phyloP scores from a whole-genome alignment of 1,140 invertebrate species.

The Euwallacea fornicatus region DNA sequence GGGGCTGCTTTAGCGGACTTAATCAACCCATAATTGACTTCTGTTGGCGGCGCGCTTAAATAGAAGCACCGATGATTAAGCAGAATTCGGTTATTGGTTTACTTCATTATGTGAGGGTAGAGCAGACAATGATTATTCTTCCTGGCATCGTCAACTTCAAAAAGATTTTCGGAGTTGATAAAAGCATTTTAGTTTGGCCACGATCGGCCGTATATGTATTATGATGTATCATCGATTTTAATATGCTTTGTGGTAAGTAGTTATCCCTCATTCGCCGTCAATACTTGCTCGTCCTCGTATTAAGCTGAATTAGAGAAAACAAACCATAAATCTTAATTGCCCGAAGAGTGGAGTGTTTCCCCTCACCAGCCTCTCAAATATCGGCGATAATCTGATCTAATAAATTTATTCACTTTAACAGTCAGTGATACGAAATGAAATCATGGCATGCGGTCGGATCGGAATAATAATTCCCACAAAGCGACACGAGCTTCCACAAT shows the following conservation, averaged over 20 bases:
- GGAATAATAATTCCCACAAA: slow-evolving; percentile 37
- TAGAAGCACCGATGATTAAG: slow-evolving; percentile 37
- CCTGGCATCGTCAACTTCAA: slow-evolving; percentile 31
- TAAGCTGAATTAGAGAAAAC: slow-evolving; percentile 5
- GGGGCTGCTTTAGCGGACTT: slow-evolving; percentile 32
- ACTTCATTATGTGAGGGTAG: slow-evolving; percentile 36
- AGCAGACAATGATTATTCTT: slow-evolving; percentile 34
- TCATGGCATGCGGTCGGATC: slow-evolving; percentile 35
- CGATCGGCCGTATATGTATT: slow-evolving; percentile 1
- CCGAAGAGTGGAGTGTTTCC: not conserved
- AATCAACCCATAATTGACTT: slow-evolving; percentile 39
- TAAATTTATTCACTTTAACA: slow-evolving; percentile 32
- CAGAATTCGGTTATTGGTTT: slow-evolving; percentile 37
- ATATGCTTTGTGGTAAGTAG: slow-evolving; percentile 19
- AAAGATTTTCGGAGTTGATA: slow-evolving; percentile 33
- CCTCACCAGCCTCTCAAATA: slow-evolving; percentile 25
- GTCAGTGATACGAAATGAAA: slow-evolving; percentile 32
- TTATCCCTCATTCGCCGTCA: not conserved
- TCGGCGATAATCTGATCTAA: slow-evolving; percentile 32
- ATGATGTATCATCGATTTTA: slow-evolving; percentile 35
- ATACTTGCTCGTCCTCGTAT: not conserved
- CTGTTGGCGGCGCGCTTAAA: slow-evolving; percentile 37
- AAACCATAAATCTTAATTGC: slow-evolving; percentile 25
- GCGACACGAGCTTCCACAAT: slow-evolving; percentile 39
- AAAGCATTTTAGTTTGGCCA: slow-evolving; percentile 24